Conservation (phyloP, 2,113 vertebrate genomes). For the Psittacula cyanocephala region DNA sequence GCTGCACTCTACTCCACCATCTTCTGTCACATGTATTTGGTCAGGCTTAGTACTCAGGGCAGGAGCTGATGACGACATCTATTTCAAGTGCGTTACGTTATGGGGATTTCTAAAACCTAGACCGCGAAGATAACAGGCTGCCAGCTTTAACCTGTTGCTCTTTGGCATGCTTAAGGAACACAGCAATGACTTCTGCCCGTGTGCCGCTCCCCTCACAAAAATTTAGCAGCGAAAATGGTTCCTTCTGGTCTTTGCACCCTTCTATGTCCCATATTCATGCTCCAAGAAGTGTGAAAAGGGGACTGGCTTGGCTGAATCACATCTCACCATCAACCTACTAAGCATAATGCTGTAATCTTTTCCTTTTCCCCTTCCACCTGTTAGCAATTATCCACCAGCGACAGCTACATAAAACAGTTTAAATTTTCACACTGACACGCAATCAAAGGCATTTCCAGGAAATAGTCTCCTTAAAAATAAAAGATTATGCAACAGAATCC, state of each 20-base stretch:
- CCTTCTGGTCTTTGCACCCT: neutral
- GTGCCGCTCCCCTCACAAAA: neutral
- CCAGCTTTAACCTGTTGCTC: constrained; percentile 63
- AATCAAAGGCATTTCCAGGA: constrained; percentile 61
- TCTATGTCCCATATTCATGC: neutral
- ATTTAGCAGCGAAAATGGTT: neutral
- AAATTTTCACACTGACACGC: constrained; percentile 43
- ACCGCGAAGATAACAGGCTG: constrained; percentile 67
- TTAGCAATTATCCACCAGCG: constrained; percentile 53
- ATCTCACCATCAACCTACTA: constrained; percentile 28
- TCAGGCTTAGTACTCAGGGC: constrained; percentile 67
- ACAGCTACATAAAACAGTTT: constrained; percentile 46
- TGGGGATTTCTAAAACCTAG: constrained; percentile 75
- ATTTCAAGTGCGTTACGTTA: constrained; percentile 84
- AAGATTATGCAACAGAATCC: constrained; percentile 60
- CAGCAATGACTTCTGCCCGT: neutral
- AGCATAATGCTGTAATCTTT: constrained; percentile 41
- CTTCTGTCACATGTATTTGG: constrained; percentile 77
- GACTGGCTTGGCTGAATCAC: neutral
- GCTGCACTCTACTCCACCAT: constrained; percentile 74
- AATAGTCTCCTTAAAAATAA: constrained; percentile 54
- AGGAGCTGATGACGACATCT: constrained; percentile 81
- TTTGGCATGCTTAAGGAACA: constrained; percentile 43
- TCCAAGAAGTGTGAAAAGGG: constrained; percentile 28
- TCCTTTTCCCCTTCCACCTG: constrained; percentile 58